Percentiles rank a stretch among this genome's conserved stretches.
These are phyloP conservation scores for Thereva unica DNA, from an alignment of 2,888 invertebrate species.

Conservation along the genomic window DNA sequence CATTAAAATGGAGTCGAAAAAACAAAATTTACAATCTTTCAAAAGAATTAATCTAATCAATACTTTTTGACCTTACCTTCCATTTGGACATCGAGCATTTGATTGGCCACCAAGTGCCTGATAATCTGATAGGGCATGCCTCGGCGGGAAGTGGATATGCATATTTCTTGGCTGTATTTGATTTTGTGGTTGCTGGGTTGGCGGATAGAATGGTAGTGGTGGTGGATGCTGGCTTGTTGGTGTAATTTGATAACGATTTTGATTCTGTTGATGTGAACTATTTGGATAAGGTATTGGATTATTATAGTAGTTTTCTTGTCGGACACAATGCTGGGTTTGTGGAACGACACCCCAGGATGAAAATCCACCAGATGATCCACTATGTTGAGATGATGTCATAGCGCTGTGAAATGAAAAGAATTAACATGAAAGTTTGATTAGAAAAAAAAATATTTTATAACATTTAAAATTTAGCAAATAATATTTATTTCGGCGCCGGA, in stretches of 20 bases:
- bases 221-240: constrained; percentile 57
- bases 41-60: neutral
- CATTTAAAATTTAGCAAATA: too few species aligned
- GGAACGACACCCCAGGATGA: constrained; percentile 58
- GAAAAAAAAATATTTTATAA: too few species aligned
- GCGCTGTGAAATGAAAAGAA: constrained; percentile 46
- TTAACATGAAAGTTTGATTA: constrained; percentile 3
- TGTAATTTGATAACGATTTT: constrained; percentile 58
- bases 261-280: constrained; percentile 46
- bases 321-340: constrained; percentile 48
- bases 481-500: too few species aligned
- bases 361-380: constrained; percentile 58
- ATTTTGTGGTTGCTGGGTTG: constrained; percentile 46
- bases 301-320: constrained; percentile 56
- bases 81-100: constrained; percentile 53
- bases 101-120: constrained; percentile 53
- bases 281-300: constrained; percentile 53
- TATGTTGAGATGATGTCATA: constrained; percentile 57
- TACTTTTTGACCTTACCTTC: constrained; percentile 47
- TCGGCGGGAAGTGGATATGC: constrained; percentile 57
- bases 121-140: constrained; percentile 56
- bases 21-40: too few species aligned
- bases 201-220: constrained; percentile 53
- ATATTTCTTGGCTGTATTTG: constrained; percentile 50
- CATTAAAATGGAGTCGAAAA: constrained; percentile 1